Conservation (phyloP, 2,888 invertebrate genomes). For the Drosophila cracens region DNA sequence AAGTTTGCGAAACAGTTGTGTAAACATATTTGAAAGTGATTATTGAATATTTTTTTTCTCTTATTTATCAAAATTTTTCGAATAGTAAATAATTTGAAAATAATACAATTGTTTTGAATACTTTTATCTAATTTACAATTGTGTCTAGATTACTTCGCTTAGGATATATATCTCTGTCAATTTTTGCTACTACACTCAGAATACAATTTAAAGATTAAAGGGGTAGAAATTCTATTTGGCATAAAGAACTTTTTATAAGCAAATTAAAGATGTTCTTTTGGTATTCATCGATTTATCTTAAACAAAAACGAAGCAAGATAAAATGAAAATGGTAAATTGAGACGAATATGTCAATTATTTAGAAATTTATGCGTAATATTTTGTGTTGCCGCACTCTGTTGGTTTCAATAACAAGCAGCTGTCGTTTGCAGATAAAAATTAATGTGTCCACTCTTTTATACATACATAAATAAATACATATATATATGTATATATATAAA, state of each 20-base stretch:
- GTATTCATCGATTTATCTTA: background rate
- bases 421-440: conserved; percentile 70
- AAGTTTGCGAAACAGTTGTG: background rate
- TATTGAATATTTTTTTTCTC: background rate
- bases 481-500: conserved; percentile 15
- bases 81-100: background rate
- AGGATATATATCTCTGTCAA: background rate
- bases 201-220: background rate
- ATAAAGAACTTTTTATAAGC: background rate
- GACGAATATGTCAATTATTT: conserved; percentile 5
- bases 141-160: background rate
- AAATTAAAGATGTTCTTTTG: background rate
- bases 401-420: conserved; percentile 54
- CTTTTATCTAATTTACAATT: background rate
- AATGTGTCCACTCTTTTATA: conserved; percentile 51
- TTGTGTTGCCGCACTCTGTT: conserved; percentile 13
- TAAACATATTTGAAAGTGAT: background rate
- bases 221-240: background rate
- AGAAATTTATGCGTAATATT: conserved; percentile 18
- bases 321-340: conserved; percentile 1
- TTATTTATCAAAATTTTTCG: rapidly evolving
- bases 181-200: background rate
- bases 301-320: background rate
- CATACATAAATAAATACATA: conserved; percentile 9
- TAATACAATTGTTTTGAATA: no score